Conservation (phyloP, 2,797 vertebrate genomes). For the Amblyopsis hoosieri region DNA sequence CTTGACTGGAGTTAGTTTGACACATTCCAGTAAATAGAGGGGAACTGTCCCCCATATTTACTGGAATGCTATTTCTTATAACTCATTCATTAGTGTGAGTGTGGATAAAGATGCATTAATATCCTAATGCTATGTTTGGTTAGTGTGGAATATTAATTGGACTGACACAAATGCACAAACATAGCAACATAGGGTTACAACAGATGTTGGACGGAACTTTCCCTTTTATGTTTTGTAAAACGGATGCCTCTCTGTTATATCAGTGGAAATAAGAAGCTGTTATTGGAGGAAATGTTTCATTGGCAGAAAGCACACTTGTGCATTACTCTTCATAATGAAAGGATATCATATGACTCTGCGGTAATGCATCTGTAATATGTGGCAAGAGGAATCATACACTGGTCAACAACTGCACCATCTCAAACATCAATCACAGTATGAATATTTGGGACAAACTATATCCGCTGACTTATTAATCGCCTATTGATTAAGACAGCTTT, state of each 20-base stretch:
- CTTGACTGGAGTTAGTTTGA: not conserved
- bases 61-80: not conserved
- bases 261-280: conserved; percentile 39
- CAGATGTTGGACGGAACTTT: conserved; percentile 60
- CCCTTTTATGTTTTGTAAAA: conserved; percentile 35
- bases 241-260: conserved; percentile 49
- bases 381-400: not conserved
- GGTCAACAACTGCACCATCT: conserved; percentile 1
- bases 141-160: no score
- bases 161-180: conserved; percentile 7
- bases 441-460: conserved; percentile 9
- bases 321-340: conserved; percentile 32
- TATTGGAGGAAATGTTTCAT: not conserved
- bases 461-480: conserved; percentile 19
- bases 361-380: conserved; percentile 5
- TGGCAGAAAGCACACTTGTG: not conserved
- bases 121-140: no score
- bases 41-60: conserved; percentile 2
- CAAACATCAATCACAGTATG: not conserved
- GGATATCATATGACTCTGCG: conserved; percentile 13
- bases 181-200: conserved; percentile 34
- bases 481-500: conserved; percentile 25
- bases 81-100: no score
- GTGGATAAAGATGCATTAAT: no score
- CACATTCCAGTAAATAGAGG: no score